Percentiles rank a stretch among this genome's conserved stretches.
Evolutionary conservation across 2,113 vertebrate genomes (phyloP).

Genomic region (Phalacrocorax brasilianus): DNA sequence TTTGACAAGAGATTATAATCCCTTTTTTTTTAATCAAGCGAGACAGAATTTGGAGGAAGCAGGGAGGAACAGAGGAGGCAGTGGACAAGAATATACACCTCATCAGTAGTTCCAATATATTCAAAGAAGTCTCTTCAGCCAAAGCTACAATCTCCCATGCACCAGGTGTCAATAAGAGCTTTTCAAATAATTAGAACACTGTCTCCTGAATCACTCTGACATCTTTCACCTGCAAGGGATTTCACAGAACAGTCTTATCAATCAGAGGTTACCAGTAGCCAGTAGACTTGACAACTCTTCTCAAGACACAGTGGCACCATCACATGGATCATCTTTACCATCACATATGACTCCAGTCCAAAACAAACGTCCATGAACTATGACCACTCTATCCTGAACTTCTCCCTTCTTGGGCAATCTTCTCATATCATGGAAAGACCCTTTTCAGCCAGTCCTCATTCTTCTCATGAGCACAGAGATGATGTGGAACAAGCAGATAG

Average conservation of each 20-base stretch:
- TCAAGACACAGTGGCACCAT: not conserved
- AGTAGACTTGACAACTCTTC: not conserved
- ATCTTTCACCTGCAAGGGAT: not conserved
- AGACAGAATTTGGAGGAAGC: not conserved
- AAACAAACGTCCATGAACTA: not conserved
- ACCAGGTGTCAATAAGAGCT: not conserved
- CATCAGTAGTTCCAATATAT: not conserved
- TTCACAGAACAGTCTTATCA: not conserved
- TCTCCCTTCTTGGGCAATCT: not conserved
- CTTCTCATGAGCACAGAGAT: not conserved
- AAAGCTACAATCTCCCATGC: not conserved
- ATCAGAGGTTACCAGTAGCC: not conserved
- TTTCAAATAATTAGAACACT: not conserved
- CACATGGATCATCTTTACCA: not conserved
- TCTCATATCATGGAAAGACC: not conserved
- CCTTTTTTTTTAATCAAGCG: not conserved
- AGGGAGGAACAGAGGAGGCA: not conserved
- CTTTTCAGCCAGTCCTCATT: not conserved
- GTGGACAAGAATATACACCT: not conserved
- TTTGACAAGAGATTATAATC: not conserved
- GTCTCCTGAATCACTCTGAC: not conserved
- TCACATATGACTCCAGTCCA: not conserved
- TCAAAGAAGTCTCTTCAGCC: not conserved
- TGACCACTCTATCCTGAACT: not conserved
- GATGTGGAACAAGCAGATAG: not conserved